Base-by-base conservation (phyloP, 2,888 invertebrate species). In the Eristalinus aeneus region DNA sequence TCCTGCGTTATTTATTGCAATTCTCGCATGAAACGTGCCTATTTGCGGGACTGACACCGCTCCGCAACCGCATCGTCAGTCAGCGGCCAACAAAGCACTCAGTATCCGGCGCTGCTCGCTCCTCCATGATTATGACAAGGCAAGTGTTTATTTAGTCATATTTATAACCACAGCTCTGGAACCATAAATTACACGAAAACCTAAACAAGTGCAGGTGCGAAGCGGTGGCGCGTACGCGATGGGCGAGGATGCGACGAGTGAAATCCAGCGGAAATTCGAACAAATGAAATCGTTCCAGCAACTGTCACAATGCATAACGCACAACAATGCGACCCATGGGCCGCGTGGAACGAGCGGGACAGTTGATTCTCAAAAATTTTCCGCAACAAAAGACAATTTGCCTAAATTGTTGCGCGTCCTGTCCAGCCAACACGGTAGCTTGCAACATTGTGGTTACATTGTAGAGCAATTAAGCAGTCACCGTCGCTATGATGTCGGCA, bases 131-230 rank as follows among this genome's bases (percentile, higher is more conserved):
- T 85, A 85, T 80, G 84, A 85, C 84, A 76, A 72, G 64, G 54
- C 74, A 82, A 82, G 77, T 82, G 82, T 86, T 86, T 77, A 82
- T 82, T 86, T 78, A 76, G 73, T 76, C 80, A 80, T 76, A 80
- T 81, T 85, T 85, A 85, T 22, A 69, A 74, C 82, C 61, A 46
- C 67, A 61, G 58, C 67, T 75, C 63, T 71, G 69, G 32, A 23
- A 71, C 53, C 71, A 78, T 86, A 86, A 86, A 86, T 86, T 75
- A 86, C 81, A 76, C 56, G 68, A 54, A 80, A 81, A 85, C 76
- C 69, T 77, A 85, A 72, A 76, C 79, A 67, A 53, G 73, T 76
- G 80, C 85, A 81, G 81, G 85, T 81, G 85, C 85, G 72, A 85
- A 76, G 80, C 61, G 60, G 54, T 74, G 65, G 39, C 54, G 64